Conservation (phyloP, 2,797 vertebrate genomes). For the Pseudochirops corinnae region DNA sequence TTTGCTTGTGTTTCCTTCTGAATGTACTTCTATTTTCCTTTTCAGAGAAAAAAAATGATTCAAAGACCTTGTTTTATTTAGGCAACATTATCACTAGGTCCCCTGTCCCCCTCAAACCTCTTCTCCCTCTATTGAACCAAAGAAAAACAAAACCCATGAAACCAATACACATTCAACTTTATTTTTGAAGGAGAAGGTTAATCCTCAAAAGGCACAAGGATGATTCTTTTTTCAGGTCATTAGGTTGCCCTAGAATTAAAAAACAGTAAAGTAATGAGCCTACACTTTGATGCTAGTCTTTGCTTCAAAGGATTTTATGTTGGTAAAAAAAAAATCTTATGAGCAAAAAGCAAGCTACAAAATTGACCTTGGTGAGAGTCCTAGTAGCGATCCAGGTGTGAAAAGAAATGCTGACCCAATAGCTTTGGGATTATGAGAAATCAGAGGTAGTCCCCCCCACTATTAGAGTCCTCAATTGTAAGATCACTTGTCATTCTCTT, state of each 20-base stretch:
- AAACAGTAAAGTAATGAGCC: slow-evolving; percentile 40
- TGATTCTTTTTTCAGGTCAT: slow-evolving; percentile 60
- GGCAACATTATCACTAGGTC: background rate
- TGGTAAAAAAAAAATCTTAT: background rate
- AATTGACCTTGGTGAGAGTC: slow-evolving; percentile 3
- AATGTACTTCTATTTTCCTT: background rate
- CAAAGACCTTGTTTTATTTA: background rate
- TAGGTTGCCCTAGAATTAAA: slow-evolving; percentile 51
- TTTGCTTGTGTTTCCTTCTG: background rate
- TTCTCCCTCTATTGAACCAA: background rate
- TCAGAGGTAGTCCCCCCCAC: background rate
- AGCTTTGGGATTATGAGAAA: background rate
- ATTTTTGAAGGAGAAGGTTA: slow-evolving; percentile 65
- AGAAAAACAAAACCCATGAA: background rate
- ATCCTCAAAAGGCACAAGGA: slow-evolving; percentile 59
- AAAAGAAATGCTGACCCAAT: slow-evolving; percentile 29
- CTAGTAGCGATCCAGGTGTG: slow-evolving; percentile 1
- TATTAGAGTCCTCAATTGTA: background rate
- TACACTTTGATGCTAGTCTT: slow-evolving; percentile 46
- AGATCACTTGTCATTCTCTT: background rate
- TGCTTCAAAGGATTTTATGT: slow-evolving; percentile 47
- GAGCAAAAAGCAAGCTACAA: background rate
- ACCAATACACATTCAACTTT: slow-evolving; percentile 66
- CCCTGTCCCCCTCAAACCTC: background rate
- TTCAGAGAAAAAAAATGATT: background rate